A percentile compares a stretch with the other conserved stretches of the same genome.
Evolutionary conservation across 2,797 vertebrate genomes (phyloP).

Genomic region (Phoxinus dragarum): DNA sequence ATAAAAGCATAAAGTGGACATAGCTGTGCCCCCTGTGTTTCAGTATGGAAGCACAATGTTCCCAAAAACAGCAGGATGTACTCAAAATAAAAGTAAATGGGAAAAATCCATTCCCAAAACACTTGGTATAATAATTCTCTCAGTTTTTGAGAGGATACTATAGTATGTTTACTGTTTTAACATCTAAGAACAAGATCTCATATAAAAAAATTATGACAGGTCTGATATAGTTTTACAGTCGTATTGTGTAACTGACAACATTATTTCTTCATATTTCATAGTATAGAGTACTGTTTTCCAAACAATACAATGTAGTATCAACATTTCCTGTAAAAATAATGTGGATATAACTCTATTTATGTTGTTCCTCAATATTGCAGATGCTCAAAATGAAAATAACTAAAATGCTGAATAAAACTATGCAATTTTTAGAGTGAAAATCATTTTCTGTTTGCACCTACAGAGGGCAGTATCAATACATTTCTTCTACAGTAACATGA

Average conservation of each 20-base stretch:
- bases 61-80: neutral
- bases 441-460: neutral
- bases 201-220: neutral
- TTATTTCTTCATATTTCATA: neutral
- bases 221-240: neutral
- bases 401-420: neutral
- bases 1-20: conserved; percentile 7
- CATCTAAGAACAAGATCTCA: neutral
- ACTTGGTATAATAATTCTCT: neutral
- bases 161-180: neutral
- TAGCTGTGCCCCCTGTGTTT: neutral
- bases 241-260: neutral
- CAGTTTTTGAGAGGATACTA: neutral
- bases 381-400: neutral
- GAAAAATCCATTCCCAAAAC: neutral
- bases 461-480: conserved; percentile 16
- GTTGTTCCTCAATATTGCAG: neutral
- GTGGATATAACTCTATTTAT: neutral
- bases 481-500: neutral
- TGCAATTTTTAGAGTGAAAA: neutral
- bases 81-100: neutral
- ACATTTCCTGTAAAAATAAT: neutral
- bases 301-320: neutral
- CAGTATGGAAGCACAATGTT: neutral
- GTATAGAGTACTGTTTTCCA: neutral